A percentile compares a stretch with the other conserved stretches of the same genome.
These are phyloP conservation scores for Leucopsar rothschildi DNA, from an alignment of 2,113 vertebrate genomes.

Conservation along the genomic window DNA sequence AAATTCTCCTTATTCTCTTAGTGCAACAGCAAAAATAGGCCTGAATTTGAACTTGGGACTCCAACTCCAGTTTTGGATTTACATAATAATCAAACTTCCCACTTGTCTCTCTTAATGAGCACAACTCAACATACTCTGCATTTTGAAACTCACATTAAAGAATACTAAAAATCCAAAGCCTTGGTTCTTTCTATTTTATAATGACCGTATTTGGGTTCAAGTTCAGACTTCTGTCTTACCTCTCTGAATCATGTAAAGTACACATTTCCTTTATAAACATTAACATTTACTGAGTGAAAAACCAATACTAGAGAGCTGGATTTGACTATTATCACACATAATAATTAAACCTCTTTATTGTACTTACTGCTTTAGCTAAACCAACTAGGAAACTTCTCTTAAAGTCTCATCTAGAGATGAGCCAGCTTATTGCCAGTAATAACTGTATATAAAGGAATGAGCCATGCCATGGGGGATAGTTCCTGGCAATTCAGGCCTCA, in stretches of 20 bases:
- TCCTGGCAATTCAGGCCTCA: not conserved
- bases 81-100: not conserved
- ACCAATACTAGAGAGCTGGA: not conserved
- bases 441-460: not conserved
- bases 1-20: not conserved
- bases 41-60: not conserved
- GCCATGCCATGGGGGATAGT: not conserved
- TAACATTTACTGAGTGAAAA: not conserved
- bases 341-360: not conserved
- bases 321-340: not conserved
- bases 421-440: not conserved
- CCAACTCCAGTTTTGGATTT: not conserved
- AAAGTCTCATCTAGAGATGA: conserved; percentile 22
- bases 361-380: not conserved
- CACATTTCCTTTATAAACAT: not conserved
- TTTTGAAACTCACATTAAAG: not conserved
- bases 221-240: not conserved
- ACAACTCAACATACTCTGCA: not conserved
- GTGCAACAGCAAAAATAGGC: not conserved
- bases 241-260: not conserved
- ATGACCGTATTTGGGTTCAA: not conserved
- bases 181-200: not conserved
- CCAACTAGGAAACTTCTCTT: not conserved
- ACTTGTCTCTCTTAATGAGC: not conserved
- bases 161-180: not conserved